Evolutionary conservation across 1,140 invertebrate species (phyloP).

Genomic region (Colletes latitarsis): DNA sequence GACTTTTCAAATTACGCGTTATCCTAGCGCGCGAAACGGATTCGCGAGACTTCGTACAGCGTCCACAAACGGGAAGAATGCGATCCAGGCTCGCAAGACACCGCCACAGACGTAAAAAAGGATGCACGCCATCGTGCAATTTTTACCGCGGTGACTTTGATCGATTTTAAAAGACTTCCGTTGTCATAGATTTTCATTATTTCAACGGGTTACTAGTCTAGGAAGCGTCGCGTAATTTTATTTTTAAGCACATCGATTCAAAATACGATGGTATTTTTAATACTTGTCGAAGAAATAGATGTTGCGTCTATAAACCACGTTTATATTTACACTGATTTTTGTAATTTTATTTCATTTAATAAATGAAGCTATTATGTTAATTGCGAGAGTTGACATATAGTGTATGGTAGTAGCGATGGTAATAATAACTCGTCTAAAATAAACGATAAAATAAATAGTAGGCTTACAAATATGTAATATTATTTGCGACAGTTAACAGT

Average conservation of each 20-base stretch:
- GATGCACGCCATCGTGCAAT: background rate
- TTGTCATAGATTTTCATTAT: background rate
- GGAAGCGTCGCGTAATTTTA: background rate
- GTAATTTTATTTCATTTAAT: too few relatives aligned
- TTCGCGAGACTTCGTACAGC: background rate
- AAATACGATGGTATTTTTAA: conserved; percentile 7
- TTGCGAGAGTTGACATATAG: too few relatives aligned
- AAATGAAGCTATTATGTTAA: too few relatives aligned
- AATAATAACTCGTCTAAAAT: too few relatives aligned
- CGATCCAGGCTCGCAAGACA: background rate
- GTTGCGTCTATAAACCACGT: too few relatives aligned
- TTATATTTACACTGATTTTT: too few relatives aligned
- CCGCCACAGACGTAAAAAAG: background rate
- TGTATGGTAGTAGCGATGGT: too few relatives aligned
- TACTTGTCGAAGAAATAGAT: background rate
- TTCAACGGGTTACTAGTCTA: background rate
- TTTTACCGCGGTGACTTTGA: background rate
- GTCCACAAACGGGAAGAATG: background rate
- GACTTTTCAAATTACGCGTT: conserved; percentile 13
- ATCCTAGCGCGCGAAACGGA: too few relatives aligned
- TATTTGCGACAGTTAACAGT: too few relatives aligned
- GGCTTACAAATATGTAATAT: too few relatives aligned
- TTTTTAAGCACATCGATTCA: background rate
- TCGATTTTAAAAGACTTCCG: background rate
- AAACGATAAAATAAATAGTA: too few relatives aligned